Evolutionary conservation across 2,113 vertebrate genomes (phyloP), one percentile per base, ranked within the genome.

Genomic region (rabbit (Oryctolagus cuniculus)): DNA sequence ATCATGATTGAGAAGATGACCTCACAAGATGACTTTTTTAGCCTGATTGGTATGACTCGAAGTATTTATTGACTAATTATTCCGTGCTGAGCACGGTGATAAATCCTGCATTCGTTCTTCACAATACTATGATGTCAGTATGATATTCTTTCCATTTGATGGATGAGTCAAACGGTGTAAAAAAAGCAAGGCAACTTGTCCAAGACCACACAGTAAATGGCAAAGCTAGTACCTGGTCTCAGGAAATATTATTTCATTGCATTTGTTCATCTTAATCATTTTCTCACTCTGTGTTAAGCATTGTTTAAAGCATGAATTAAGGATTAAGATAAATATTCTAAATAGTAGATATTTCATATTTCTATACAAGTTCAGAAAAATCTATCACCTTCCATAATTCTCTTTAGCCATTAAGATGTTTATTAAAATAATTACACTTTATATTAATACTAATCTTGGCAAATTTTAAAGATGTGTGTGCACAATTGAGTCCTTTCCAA

Each of bases 381-480:
- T 72, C n/a, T 70, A 36, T 55, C 31, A 67, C 44, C 10, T 63
- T 70, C 19, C 27, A 72, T 79, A 77, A 75, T 93, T 69, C 74
- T 74, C 12, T 82, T 87, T 91, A 83, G 51, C 9, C 17, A 24
- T 87, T 69, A 93, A 66, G 22, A 91, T 22, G 69, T 94, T 64
- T 13, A 38, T 61, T 19, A 81, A 86, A 84, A 19, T 69, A 80
- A 88, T 69, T 44, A 80, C 9, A n/a, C 29, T 36, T 24, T 9
- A 73, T 51, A 51, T 38, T 73, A 61, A 70, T 86, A 53, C 67
- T 64, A 77, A 89, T 88, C 13, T 3, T 86, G 38, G 21, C 66
- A 29, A 95, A 86, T 49, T 93, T 91, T 89, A 87, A 96, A 94
- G 36, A 75, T 66, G 16, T 89, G 13, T 83, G 74, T n/a, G 64